These are phyloP conservation scores for Lepus europaeus DNA, from an alignment of 2,113 vertebrate species.

Conservation along the genomic window DNA sequence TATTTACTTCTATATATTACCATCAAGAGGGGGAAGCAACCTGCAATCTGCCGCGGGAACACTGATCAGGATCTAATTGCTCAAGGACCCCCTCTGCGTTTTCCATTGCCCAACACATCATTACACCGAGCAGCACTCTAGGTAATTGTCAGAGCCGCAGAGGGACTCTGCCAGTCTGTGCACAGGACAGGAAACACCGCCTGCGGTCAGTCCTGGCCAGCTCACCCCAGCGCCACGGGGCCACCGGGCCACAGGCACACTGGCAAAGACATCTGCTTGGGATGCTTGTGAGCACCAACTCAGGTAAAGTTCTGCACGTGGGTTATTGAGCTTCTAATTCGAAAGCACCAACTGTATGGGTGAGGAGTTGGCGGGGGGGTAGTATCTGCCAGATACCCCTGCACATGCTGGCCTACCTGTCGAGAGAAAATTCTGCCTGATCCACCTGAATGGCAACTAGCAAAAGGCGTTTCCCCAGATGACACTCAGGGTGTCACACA, in stretches of 20 bases:
- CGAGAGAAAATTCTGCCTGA: not conserved
- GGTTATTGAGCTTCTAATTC: not conserved
- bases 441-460: not conserved
- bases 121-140: constrained; percentile 75
- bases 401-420: not conserved
- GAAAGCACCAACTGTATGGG: not conserved
- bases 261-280: not conserved
- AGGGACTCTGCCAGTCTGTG: constrained; percentile 61
- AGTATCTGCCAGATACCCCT: not conserved
- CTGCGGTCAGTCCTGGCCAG: constrained; percentile 28
- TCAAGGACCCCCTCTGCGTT: constrained; percentile 74
- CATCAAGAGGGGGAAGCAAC: constrained; percentile 27
- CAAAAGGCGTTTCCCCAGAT: not conserved
- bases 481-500: not conserved
- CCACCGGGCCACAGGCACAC: not conserved
- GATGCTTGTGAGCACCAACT: not conserved
- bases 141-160: constrained; percentile 77
- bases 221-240: not conserved
- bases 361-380: not conserved
- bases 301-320: not conserved
- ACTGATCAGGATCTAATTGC: constrained; percentile 72
- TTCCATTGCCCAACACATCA: constrained; percentile 79
- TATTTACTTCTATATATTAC: constrained; percentile 57
- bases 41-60: constrained; percentile 71
- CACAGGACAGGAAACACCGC: constrained; percentile 67